Percentiles rank a stretch among this genome's conserved stretches.
These are phyloP conservation scores for Leiothrix lutea DNA, from an alignment of 2,113 vertebrate species.

Conservation along the genomic window DNA sequence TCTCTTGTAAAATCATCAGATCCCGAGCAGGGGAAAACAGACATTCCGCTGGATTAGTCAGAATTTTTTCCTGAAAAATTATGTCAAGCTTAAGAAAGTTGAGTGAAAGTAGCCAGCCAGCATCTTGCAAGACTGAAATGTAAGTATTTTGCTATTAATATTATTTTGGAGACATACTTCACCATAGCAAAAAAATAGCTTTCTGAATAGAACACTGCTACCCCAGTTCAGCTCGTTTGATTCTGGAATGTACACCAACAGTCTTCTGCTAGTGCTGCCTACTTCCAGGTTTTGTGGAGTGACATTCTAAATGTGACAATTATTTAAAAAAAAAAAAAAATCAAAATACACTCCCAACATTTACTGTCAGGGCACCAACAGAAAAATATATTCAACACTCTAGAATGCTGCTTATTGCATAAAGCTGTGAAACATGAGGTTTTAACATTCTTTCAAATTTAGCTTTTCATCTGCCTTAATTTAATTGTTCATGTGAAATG, in stretches of 20 bases:
- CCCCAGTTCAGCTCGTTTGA: not conserved
- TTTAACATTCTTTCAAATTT: not conserved
- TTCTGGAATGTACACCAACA: not conserved
- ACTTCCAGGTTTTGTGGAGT: not conserved
- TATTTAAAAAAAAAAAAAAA: not conserved
- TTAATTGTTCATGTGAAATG: not conserved
- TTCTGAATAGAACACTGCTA: not conserved
- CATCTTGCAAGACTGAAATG: not conserved
- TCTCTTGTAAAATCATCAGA: not conserved
- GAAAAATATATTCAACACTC: not conserved
- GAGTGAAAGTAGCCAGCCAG: not conserved
- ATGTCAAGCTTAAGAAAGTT: not conserved
- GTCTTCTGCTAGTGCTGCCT: not conserved
- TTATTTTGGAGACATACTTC: not conserved
- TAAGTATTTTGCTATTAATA: not conserved
- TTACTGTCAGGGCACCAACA: not conserved
- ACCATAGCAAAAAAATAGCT: fast-evolving
- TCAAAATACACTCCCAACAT: not conserved
- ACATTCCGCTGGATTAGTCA: not conserved
- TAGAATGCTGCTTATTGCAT: not conserved
- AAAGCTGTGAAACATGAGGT: not conserved
- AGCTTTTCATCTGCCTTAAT: not conserved
- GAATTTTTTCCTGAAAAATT: not conserved
- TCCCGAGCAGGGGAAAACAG: not conserved
- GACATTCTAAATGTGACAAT: not conserved